These are phyloP conservation scores for Gallinago undulata DNA, from an alignment of 2,113 vertebrate species.

Conservation along the genomic window DNA sequence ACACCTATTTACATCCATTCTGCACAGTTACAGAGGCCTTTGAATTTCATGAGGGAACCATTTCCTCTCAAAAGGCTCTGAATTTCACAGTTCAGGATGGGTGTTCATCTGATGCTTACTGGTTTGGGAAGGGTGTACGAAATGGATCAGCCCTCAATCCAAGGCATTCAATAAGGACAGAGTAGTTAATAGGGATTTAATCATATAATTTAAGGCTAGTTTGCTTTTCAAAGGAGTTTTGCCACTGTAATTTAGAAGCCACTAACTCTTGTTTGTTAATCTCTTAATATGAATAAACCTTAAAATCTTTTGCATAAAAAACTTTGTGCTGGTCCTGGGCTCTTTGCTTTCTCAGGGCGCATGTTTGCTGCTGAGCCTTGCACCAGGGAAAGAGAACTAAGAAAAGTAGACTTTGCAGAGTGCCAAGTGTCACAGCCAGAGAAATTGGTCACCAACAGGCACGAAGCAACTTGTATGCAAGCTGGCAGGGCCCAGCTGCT, in stretches of 20 bases:
- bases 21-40: background rate
- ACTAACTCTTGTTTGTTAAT: background rate
- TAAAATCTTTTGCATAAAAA: background rate
- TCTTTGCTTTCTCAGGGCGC: background rate
- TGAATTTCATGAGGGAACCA: background rate
- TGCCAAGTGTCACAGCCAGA: background rate
- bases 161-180: background rate
- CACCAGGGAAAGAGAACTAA: background rate
- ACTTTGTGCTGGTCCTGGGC: background rate
- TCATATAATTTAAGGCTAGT: background rate
- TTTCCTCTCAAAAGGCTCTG: background rate
- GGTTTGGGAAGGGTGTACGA: background rate
- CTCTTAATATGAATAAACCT: background rate
- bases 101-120: background rate
- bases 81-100: background rate
- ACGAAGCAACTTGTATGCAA: background rate
- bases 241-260: background rate
- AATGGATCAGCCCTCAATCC: background rate
- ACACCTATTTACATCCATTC: background rate
- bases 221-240: background rate
- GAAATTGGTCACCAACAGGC: background rate
- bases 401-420: background rate
- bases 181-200: background rate
- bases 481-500: conserved; percentile 29
- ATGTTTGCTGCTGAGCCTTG: background rate